Percentiles rank a stretch among this genome's conserved stretches.
These are phyloP conservation scores for Agraylea sexmaculata DNA, from an alignment of 1,140 invertebrate genomes.

Conservation along the genomic window DNA sequence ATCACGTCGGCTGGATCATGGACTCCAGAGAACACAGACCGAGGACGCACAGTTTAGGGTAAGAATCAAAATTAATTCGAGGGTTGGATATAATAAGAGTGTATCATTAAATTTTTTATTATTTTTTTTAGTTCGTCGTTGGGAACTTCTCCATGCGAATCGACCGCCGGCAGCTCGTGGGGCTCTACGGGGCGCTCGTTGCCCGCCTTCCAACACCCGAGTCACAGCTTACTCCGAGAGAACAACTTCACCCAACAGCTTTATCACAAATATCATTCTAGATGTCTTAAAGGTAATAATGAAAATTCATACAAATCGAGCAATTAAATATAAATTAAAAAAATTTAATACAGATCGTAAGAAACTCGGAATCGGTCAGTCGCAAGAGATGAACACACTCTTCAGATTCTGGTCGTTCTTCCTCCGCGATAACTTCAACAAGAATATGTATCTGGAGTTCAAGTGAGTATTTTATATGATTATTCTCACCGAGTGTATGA, in stretches of 20 bases:
- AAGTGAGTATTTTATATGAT: conserved; percentile 26
- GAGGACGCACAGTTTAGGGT: conserved; percentile 62
- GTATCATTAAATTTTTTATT: neutral
- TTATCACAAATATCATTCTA: conserved; percentile 88
- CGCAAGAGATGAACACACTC: conserved; percentile 94
- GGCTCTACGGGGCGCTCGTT: conserved; percentile 69
- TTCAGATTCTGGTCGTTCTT: conserved; percentile 99
- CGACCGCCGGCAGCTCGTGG: conserved; percentile 61
- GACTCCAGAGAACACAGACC: conserved; percentile 73
- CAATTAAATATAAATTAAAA: conserved; percentile 20
- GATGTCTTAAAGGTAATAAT: conserved; percentile 76
- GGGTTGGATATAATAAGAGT: neutral
- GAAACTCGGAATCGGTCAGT: conserved; percentile 81
- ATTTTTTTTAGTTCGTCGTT: conserved; percentile 29
- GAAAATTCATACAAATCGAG: conserved; percentile 20
- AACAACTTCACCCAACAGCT: conserved; percentile 96
- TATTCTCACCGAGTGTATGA: neutral
- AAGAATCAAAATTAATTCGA: conserved; percentile 13
- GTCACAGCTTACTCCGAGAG: conserved; percentile 88
- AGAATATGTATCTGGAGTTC: conserved; percentile 98
- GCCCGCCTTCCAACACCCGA: conserved; percentile 91
- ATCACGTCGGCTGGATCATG: conserved; percentile 96
- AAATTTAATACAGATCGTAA: conserved; percentile 61
- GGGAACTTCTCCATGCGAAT: conserved; percentile 61
- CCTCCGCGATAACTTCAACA: conserved; percentile 94